Evolutionary conservation across 1,140 invertebrate species (phyloP), one percentile per base, ranked within the genome.

Genomic region (Platyscapa corneri): DNA sequence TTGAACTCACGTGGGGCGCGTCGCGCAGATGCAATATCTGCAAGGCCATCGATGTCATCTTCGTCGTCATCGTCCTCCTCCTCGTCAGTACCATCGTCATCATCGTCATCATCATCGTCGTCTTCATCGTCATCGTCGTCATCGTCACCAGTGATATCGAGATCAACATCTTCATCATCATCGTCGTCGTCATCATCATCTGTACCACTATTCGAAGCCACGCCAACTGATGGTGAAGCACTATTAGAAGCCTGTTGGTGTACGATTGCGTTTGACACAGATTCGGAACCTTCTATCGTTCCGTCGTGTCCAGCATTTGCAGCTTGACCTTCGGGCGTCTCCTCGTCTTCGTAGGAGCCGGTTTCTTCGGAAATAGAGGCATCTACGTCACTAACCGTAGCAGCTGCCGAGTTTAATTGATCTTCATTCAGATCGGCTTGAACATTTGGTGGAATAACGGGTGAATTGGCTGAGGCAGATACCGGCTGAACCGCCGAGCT

Each of bases 31-130:
- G 95, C 95, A 90, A 96, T 95, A 90, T 96, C 95, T 82, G 94
- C 94, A 87, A 95, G 94, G 87, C 94, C 94, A 81, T 95, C 93
- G 89, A 95, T 94, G 84, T 95, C 96, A 87, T 96, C 96, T 75
- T 96, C 96, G 56, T 96, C 96, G 83, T 96, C 96, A 16, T 96
- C 96, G 16, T 96, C 96, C 20, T 96, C 96, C 53, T 96, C 96
- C 39, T 95, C 95, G 16, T 96, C 96, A 20, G 96, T 96, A 27
- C 96, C 96, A 46, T 96, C 96, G 39, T 95, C 95, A 37, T 96
- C 91, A 53, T 91, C 90, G 18, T 91, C 92, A 30, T 92, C 92
- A 39, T 92, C 94, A 82, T 93, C 93, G 77, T 93, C 93, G 84
- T 92, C 93, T 46, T 94, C 95, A 89, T 95, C 95, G 87, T 77